These are phyloP conservation scores for Caenorhabditis auriculariae DNA, from an alignment of 2,888 invertebrate genomes.

Conservation along the genomic window DNA sequence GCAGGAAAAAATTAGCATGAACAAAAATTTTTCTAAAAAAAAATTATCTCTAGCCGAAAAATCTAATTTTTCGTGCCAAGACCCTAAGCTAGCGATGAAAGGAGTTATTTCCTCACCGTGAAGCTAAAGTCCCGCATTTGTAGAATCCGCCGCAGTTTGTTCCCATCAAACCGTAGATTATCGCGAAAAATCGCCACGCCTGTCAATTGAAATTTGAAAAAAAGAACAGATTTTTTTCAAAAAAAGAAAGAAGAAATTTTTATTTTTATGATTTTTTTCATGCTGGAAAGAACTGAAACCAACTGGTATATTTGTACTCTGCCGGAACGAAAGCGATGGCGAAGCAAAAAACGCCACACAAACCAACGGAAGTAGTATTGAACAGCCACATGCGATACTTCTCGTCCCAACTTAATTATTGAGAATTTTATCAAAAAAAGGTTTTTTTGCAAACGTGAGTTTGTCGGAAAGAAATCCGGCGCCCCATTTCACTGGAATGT, in stretches of 20 bases:
- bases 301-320: slow-evolving; percentile 26
- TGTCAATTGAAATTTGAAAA: slow-evolving; percentile 21
- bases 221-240: too few relatives aligned
- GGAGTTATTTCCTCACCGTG: too few relatives aligned
- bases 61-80: too few relatives aligned
- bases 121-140: slow-evolving; percentile 54
- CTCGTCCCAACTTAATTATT: too few relatives aligned
- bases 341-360: slow-evolving; percentile 41
- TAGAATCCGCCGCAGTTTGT: slow-evolving; percentile 59
- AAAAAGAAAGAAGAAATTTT: neutral
- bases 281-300: neutral
- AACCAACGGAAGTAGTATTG: slow-evolving; percentile 49
- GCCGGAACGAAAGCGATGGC: slow-evolving; percentile 40
- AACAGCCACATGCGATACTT: slow-evolving; percentile 40
- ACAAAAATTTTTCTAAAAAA: too few relatives aligned
- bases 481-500: slow-evolving; percentile 48
- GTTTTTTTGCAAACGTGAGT: neutral
- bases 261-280: neutral
- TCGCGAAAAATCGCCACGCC: slow-evolving; percentile 41
- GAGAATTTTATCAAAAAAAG: slow-evolving; percentile 22
- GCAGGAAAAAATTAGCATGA: too few relatives aligned
- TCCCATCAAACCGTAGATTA: slow-evolving; percentile 48
- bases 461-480: slow-evolving; percentile 49
- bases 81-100: too few relatives aligned
- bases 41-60: too few relatives aligned